These are phyloP conservation scores for Drosophila fuyamai DNA, from an alignment of 1,140 invertebrate species.

Conservation along the genomic window DNA sequence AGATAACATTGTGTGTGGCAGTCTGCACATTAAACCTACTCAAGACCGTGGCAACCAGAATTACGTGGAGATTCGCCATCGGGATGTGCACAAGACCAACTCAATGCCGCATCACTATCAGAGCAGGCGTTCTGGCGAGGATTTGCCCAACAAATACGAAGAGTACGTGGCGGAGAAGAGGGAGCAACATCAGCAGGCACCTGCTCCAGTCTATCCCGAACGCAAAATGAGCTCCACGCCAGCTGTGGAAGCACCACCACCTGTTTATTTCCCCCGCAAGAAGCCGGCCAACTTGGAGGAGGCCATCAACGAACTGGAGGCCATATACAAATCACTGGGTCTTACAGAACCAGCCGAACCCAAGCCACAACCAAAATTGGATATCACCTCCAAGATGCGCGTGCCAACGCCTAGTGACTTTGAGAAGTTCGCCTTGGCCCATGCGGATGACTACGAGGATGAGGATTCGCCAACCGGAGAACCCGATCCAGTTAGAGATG, in stretches of 20 bases:
- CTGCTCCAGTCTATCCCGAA: slow-evolving; percentile 37
- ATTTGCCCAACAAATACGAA: slow-evolving; percentile 73
- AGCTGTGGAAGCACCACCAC: slow-evolving; percentile 45
- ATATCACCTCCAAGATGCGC: slow-evolving; percentile 87
- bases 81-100: slow-evolving; percentile 69
- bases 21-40: slow-evolving; percentile 71
- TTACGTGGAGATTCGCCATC: slow-evolving; percentile 73
- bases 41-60: slow-evolving; percentile 45
- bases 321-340: slow-evolving; percentile 93
- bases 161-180: slow-evolving; percentile 78
- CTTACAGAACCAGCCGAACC: slow-evolving; percentile 91
- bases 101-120: slow-evolving; percentile 80
- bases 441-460: slow-evolving; percentile 84
- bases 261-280: slow-evolving; percentile 78
- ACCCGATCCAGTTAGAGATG: slow-evolving; percentile 93
- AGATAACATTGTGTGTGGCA: slow-evolving; percentile 70
- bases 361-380: slow-evolving; percentile 86
- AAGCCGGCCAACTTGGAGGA: slow-evolving; percentile 93
- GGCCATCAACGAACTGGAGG: slow-evolving; percentile 94
- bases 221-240: slow-evolving; percentile 71
- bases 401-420: slow-evolving; percentile 85
- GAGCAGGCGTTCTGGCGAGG: slow-evolving; percentile 62
- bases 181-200: slow-evolving; percentile 72
- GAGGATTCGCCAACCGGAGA: slow-evolving; percentile 86
- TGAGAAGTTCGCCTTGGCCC: slow-evolving; percentile 75